phyloP scores from a whole-genome alignment of 2,888 invertebrate genomes.

The Leptinotarsa peninsularis region DNA sequence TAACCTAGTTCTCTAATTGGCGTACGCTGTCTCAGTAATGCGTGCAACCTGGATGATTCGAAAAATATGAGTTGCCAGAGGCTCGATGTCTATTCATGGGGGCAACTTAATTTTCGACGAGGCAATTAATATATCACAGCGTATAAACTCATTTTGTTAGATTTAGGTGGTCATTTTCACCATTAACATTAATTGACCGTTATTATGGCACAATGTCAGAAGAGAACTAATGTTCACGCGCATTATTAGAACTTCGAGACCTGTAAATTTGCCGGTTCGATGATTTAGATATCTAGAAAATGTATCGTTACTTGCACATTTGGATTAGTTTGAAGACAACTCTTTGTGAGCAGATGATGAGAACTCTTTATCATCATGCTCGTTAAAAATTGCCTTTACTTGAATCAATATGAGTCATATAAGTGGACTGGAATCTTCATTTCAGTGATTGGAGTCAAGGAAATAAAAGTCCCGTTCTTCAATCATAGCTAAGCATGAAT shows the following conservation, averaged over 20 bases:
- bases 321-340: background rate
- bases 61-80: constrained; percentile 22
- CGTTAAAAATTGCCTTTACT: too few species aligned
- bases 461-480: too few species aligned
- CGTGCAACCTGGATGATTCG: constrained; percentile 18
- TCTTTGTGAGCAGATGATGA: too few species aligned
- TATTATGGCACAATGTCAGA: constrained; percentile 17
- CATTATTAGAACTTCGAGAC: constrained; percentile 5
- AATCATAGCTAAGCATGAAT: too few species aligned
- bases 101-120: constrained; percentile 22
- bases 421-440: too few species aligned
- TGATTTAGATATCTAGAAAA: constrained; percentile 17
- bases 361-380: too few species aligned
- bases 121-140: constrained; percentile 15
- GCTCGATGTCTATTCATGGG: constrained; percentile 24
- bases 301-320: constrained; percentile 9
- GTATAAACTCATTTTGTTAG: constrained; percentile 21
- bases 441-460: too few species aligned
- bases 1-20: constrained; percentile 42
- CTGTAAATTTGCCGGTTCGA: constrained; percentile 16
- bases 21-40: constrained; percentile 27
- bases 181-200: constrained; percentile 15
- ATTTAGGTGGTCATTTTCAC: constrained; percentile 22
- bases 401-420: too few species aligned
- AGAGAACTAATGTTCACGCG: constrained; percentile 12